phyloP scores from a whole-genome alignment of 1,140 invertebrate species.

The Drosophila quadrilineata region DNA sequence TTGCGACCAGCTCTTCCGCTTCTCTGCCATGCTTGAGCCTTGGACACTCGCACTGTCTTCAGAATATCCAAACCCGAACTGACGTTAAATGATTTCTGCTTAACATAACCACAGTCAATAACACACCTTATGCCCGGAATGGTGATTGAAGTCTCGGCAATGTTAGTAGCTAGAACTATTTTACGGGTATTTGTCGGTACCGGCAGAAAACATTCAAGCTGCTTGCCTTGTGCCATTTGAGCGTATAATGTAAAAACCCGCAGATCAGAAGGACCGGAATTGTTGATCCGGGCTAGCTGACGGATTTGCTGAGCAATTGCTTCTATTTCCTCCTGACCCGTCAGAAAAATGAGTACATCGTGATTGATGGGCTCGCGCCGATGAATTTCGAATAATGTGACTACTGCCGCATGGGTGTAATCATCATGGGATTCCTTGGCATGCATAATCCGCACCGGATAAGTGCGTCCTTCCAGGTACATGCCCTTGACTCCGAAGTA shows the following conservation, averaged over 20 bases:
- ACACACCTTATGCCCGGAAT: constrained; percentile 97
- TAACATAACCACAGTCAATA: constrained; percentile 97
- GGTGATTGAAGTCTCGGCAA: constrained; percentile 98
- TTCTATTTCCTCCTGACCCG: constrained; percentile 99
- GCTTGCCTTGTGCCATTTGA: constrained; percentile 88
- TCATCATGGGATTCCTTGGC: constrained; percentile 90
- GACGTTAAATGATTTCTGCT: constrained; percentile 90
- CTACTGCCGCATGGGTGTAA: constrained; percentile 90
- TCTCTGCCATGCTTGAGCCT: constrained; percentile 96
- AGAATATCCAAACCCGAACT: constrained; percentile 92
- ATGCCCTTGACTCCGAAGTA: constrained; percentile 95
- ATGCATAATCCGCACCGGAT: constrained; percentile 91
- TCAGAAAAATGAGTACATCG: constrained; percentile 98
- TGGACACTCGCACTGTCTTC: constrained; percentile 91
- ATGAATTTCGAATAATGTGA: constrained; percentile 96
- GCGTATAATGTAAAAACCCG: constrained; percentile 92
- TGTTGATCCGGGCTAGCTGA: constrained; percentile 83
- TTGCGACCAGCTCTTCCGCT: constrained; percentile 95
- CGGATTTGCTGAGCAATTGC: constrained; percentile 89
- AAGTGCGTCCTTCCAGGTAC: constrained; percentile 94
- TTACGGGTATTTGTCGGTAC: constrained; percentile 88
- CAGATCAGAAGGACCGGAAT: constrained; percentile 82
- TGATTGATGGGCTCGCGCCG: constrained; percentile 89
- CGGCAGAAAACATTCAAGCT: constrained; percentile 89
- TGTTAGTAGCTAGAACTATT: constrained; percentile 97